Evolutionary conservation across 2,888 invertebrate genomes (phyloP).

Genomic region (Brachypalpus laphriformis): DNA sequence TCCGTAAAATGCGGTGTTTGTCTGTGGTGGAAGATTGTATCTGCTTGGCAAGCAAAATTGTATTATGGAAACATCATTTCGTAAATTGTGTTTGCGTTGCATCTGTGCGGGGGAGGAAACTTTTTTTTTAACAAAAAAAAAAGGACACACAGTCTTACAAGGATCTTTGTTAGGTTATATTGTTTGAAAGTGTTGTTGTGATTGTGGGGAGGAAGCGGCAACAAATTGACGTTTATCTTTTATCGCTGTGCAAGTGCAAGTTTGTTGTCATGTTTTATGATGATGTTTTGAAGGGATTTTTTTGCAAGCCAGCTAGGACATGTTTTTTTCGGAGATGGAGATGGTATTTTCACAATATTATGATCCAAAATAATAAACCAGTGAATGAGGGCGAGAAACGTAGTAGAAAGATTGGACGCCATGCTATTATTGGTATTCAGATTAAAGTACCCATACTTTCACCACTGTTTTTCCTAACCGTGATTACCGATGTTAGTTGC

Average conservation of each 20-base stretch:
- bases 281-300: slow-evolving; percentile 54
- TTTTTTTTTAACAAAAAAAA: slow-evolving; percentile 1
- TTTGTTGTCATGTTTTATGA: slow-evolving; percentile 61
- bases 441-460: too few relatives aligned
- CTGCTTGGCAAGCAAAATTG: slow-evolving; percentile 71
- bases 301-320: not conserved
- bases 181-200: slow-evolving; percentile 43
- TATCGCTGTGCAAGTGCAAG: slow-evolving; percentile 52
- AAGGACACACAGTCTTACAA: slow-evolving; percentile 58
- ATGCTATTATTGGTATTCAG: too few relatives aligned
- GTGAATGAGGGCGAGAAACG: too few relatives aligned
- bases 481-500: too few relatives aligned
- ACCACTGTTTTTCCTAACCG: too few relatives aligned
- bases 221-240: slow-evolving; percentile 62
- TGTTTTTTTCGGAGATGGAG: not conserved
- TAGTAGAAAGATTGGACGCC: too few relatives aligned
- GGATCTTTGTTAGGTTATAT: slow-evolving; percentile 59
- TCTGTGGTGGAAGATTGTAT: slow-evolving; percentile 57
- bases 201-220: slow-evolving; percentile 34
- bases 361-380: too few relatives aligned
- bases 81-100: slow-evolving; percentile 68
- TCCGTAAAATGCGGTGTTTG: slow-evolving; percentile 50
- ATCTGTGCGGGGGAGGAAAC: slow-evolving; percentile 8
- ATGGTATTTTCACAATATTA: too few relatives aligned
- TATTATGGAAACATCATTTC: slow-evolving; percentile 71